Percentiles rank a stretch among this genome's conserved stretches.
phyloP scores from a whole-genome alignment of 2,113 vertebrate genomes.

The Theristicus caerulescens region DNA sequence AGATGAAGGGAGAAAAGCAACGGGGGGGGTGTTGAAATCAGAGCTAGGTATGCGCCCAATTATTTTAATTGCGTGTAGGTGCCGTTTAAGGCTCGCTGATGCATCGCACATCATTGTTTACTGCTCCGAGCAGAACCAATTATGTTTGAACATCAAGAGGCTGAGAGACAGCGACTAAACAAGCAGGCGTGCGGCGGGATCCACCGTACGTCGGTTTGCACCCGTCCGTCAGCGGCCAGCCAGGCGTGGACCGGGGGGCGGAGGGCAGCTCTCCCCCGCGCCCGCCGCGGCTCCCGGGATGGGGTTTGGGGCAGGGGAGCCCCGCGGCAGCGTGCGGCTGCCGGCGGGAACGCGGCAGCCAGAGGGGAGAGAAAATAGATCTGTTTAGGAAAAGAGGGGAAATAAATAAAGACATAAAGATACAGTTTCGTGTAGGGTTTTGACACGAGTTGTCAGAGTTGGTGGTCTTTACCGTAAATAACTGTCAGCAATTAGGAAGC shows the following conservation, averaged over 20 bases:
- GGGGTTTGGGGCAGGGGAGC: not conserved
- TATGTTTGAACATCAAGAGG: slow-evolving; percentile 48
- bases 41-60: not conserved
- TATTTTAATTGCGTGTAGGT: slow-evolving; percentile 53
- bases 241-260: not conserved
- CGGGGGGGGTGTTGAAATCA: not conserved
- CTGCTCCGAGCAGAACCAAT: slow-evolving; percentile 55
- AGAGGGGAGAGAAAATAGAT: not conserved
- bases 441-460: slow-evolving; percentile 43
- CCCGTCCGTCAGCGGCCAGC: slow-evolving; percentile 10
- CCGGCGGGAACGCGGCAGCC: not conserved
- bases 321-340: not conserved
- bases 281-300: fast-evolving
- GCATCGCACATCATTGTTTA: slow-evolving; percentile 22
- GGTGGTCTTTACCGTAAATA: slow-evolving; percentile 37
- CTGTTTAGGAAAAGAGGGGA: not conserved
- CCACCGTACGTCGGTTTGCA: not conserved
- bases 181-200: not conserved
- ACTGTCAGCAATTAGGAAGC: slow-evolving; percentile 36
- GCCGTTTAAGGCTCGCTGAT: not conserved
- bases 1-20: not conserved
- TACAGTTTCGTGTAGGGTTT: not conserved
- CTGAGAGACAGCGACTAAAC: slow-evolving; percentile 24
- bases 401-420: slow-evolving; percentile 16
- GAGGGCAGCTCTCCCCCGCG: not conserved